Percentiles rank a stretch among this genome's conserved stretches.
Conservation (phyloP, 2,888 invertebrate genomes). For the Ctenicera cuprea region DNA sequence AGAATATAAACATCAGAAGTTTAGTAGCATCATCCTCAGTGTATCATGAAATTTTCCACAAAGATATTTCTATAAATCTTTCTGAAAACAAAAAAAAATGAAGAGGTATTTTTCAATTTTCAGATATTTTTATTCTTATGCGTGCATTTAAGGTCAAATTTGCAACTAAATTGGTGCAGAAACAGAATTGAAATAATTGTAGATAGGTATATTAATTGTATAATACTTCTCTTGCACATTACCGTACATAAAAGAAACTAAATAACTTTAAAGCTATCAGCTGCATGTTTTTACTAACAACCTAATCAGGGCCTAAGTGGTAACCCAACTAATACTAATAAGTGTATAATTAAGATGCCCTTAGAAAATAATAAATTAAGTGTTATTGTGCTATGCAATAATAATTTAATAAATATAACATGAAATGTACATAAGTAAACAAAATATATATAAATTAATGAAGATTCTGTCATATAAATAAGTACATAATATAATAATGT, state of each 20-base stretch:
- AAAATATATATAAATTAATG: constrained; percentile 40
- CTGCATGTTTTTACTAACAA: constrained; percentile 49
- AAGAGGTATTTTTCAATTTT: not conserved
- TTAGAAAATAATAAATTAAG: constrained; percentile 37
- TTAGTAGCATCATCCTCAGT: constrained; percentile 25
- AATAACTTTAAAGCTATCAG: constrained; percentile 56
- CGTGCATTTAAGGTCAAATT: constrained; percentile 12
- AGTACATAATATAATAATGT: constrained; percentile 50
- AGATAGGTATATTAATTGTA: not conserved
- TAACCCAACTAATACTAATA: constrained; percentile 49
- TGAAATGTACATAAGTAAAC: constrained; percentile 45
- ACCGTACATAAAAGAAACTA: constrained; percentile 30
- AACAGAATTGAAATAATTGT: not conserved
- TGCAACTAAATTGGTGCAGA: constrained; percentile 5
- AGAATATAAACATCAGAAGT: constrained; percentile 27
- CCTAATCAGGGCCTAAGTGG: constrained; percentile 51
- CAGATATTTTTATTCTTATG: constrained; percentile 33
- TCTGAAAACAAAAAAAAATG: constrained; percentile 60
- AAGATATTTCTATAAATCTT: constrained; percentile 59
- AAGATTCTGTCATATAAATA: constrained; percentile 46
- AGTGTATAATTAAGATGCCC: constrained; percentile 32
- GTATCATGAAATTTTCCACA: constrained; percentile 59
- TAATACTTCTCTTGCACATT: constrained; percentile 12
- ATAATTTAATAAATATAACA: constrained; percentile 50
- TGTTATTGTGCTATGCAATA: constrained; percentile 27